Evolutionary conservation across 2,797 vertebrate genomes (phyloP).

Genomic region (Eulemur albifrons): DNA sequence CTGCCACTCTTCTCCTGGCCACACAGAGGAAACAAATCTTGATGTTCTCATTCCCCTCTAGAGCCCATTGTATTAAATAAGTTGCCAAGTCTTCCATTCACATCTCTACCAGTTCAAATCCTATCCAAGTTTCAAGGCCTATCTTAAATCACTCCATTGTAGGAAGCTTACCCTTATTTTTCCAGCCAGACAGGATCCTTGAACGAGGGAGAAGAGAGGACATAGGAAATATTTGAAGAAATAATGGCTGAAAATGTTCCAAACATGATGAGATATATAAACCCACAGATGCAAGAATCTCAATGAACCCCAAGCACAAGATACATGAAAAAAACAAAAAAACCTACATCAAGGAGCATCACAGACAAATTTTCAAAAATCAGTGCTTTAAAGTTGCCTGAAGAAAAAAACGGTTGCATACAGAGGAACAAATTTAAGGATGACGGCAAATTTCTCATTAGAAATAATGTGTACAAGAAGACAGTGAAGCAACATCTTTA

Average conservation of each 20-base stretch:
- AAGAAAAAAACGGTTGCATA: neutral
- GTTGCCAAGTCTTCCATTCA: neutral
- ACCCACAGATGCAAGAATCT: neutral
- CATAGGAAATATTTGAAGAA: slow-evolving; percentile 23
- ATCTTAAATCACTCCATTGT: neutral
- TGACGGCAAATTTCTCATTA: neutral
- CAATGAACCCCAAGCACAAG: neutral
- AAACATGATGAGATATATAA: slow-evolving; percentile 3
- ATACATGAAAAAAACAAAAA: neutral
- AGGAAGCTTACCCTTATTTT: neutral
- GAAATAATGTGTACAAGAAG: neutral
- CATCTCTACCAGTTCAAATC: neutral
- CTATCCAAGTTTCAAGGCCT: neutral
- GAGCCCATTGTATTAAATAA: neutral
- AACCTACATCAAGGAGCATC: neutral
- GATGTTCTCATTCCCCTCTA: neutral
- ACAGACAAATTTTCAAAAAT: neutral
- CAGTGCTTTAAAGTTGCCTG: neutral
- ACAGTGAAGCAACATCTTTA: neutral
- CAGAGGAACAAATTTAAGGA: neutral
- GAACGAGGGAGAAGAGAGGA: neutral
- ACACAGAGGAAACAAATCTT: neutral
- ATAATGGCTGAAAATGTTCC: neutral
- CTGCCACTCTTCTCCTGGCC: neutral
- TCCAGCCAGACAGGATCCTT: neutral